A percentile compares a stretch with the other conserved stretches of the same genome.
Conservation (phyloP, 2,888 invertebrate species). For the Lobophora halterata region DNA sequence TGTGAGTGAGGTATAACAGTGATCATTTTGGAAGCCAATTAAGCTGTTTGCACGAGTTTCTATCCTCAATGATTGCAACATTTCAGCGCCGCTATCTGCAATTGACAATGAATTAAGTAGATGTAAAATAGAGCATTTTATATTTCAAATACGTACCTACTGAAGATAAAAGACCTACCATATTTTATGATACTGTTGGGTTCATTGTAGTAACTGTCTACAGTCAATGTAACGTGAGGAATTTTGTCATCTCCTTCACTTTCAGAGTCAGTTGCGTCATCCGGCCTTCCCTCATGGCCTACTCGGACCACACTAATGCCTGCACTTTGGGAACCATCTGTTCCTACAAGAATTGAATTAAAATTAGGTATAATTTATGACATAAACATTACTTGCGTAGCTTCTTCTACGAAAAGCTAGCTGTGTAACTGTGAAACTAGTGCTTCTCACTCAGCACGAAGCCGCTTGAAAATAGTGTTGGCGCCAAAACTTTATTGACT, state of each 20-base stretch:
- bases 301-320: constrained; percentile 83
- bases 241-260: constrained; percentile 82
- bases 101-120: background rate
- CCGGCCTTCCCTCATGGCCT: constrained; percentile 74
- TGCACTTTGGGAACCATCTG: constrained; percentile 78
- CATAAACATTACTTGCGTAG: too few relatives aligned
- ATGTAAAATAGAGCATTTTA: background rate
- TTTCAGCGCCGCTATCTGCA: constrained; percentile 75
- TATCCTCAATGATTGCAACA: constrained; percentile 72
- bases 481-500: too few relatives aligned
- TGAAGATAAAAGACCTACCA: constrained; percentile 56
- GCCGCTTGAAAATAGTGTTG: too few relatives aligned
- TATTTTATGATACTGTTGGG: constrained; percentile 76
- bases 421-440: too few relatives aligned
- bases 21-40: constrained; percentile 87
- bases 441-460: too few relatives aligned
- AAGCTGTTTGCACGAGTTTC: constrained; percentile 77
- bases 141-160: too few relatives aligned
- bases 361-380: background rate
- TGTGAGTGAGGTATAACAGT: constrained; percentile 88
- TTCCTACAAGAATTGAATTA: constrained; percentile 44
- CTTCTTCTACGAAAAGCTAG: too few relatives aligned
- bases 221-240: constrained; percentile 83
- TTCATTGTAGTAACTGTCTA: constrained; percentile 84
- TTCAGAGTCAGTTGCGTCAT: constrained; percentile 80